Base-by-base conservation (phyloP, 1,140 invertebrate species). In the Macrocentrus cingulum region DNA sequence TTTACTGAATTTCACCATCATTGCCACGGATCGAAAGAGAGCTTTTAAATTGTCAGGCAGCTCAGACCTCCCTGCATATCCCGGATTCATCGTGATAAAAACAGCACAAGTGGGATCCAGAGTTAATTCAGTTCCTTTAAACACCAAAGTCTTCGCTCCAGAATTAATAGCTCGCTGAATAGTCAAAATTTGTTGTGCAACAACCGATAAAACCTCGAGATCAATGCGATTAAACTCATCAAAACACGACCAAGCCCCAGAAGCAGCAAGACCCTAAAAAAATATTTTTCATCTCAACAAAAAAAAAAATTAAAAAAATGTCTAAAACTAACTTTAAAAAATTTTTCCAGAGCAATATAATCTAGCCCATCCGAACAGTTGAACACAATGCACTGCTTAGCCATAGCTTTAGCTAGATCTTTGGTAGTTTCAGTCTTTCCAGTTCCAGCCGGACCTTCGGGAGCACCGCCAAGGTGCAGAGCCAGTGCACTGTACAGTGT, bases 401-500 rank as follows among this genome's bases (percentile, higher is more conserved):
- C 95, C 0, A 98, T 89, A 5, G 95, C 94, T 78, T 97, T 98
- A 0, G 95, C 95, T 61, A 99, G 80, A 85, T 98, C 95, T 79
- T 98, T 98, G 0, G 91, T 94, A 0, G 94, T 97, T 80, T 98
- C 95, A 0, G 94, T 97, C 79, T 98, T 98, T 16, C 96, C 96
- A 0, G 95, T 91, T 32, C 95, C 95, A 2, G 95, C 95, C 0
- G 95, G 95, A 7, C 95, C 95, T 82, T 97, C 94, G 0, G 94
- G 93, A 13, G 94, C 94, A 20, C 95, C 94, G 44, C 88, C 80
- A 55, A 91, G 83, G 79, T 91, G 84, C 15, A 97, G 82, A 82
- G 92, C 90, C 9, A 97, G 77, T 6, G 94, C 95, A 42, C 92
- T 91, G 72, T 96, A 96, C 13, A 97, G 79, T 0, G 95, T 97